Evolutionary conservation across 1,140 invertebrate genomes (phyloP).

Genomic region (Scaptomyza hsui): DNA sequence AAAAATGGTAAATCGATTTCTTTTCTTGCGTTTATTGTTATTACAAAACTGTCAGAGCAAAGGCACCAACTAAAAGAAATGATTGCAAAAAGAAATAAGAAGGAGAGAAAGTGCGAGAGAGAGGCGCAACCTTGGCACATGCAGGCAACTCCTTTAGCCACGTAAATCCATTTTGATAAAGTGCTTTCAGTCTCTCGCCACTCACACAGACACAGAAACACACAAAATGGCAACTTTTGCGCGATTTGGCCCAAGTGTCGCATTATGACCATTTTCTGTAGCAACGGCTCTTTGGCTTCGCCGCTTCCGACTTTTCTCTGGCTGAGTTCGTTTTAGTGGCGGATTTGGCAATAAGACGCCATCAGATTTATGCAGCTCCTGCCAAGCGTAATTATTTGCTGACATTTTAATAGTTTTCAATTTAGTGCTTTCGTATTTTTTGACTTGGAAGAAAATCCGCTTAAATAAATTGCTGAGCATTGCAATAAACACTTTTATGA

Average conservation of each 20-base stretch:
- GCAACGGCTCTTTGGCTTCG: conserved; percentile 55
- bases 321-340: conserved; percentile 70
- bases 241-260: conserved; percentile 64
- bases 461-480: conserved; percentile 38
- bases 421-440: conserved; percentile 33
- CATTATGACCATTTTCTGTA: conserved; percentile 71
- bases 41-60: conserved; percentile 73
- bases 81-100: conserved; percentile 19
- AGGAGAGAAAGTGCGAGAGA: not conserved
- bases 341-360: conserved; percentile 69
- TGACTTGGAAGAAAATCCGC: conserved; percentile 15
- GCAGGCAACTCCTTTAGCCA: conserved; percentile 28
- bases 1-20: conserved; percentile 80
- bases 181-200: conserved; percentile 60
- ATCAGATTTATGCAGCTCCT: conserved; percentile 73
- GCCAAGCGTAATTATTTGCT: conserved; percentile 79
- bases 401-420: conserved; percentile 80
- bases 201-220: conserved; percentile 13
- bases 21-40: conserved; percentile 75
- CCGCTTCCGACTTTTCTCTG: conserved; percentile 42
- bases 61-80: conserved; percentile 41
- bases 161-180: conserved; percentile 80
- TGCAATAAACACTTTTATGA: not conserved
- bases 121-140: conserved; percentile 28
- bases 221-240: conserved; percentile 39